A percentile compares a stretch with the other conserved stretches of the same genome.
These are phyloP conservation scores for Vandiemenella viatica DNA, from an alignment of 2,888 invertebrate species.

Conservation along the genomic window DNA sequence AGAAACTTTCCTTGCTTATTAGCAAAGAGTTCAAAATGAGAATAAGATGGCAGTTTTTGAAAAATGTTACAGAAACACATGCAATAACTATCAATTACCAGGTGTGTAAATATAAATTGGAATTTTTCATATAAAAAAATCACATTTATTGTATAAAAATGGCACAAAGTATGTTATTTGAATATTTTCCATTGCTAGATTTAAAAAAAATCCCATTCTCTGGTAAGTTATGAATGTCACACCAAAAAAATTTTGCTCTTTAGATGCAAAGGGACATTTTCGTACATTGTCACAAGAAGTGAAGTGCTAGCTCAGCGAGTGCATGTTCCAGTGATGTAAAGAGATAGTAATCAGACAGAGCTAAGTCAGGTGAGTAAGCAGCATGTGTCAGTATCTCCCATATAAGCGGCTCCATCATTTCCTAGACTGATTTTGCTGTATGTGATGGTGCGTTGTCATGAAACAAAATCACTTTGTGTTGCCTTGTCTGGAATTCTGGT, in stretches of 20 bases:
- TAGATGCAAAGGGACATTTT: not conserved
- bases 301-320: not conserved
- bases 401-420: not conserved
- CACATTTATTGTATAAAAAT: not conserved
- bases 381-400: conserved; percentile 4
- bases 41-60: too few relatives aligned
- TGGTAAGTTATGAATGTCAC: not conserved
- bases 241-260: not conserved
- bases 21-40: too few relatives aligned
- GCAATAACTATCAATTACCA: too few relatives aligned
- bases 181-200: not conserved
- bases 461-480: conserved; percentile 3
- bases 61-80: too few relatives aligned
- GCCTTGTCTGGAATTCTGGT: conserved; percentile 1
- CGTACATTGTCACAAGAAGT: conserved; percentile 1
- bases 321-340: conserved; percentile 3
- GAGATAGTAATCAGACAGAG: not conserved
- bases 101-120: not conserved
- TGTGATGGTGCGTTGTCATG: conserved; percentile 3
- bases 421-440: conserved; percentile 3
- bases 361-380: conserved; percentile 7
- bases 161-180: not conserved
- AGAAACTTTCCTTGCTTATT: too few relatives aligned
- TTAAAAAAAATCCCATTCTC: not conserved
- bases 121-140: not conserved